phyloP scores from a whole-genome alignment of 2,888 invertebrate species.

The Amphipoea oculea region DNA sequence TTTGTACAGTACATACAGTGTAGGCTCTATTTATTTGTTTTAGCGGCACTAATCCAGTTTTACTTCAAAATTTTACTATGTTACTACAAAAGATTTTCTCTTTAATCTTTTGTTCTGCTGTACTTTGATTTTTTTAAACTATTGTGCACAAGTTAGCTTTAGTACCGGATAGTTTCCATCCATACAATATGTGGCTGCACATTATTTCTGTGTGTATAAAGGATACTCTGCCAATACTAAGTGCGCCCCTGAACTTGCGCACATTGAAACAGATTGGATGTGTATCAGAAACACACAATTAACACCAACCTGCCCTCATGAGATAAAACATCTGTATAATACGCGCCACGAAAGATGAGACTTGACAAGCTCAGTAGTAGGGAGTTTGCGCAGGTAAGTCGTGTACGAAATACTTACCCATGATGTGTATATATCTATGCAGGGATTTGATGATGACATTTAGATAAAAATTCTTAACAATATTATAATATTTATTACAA shows the following conservation, averaged over 20 bases:
- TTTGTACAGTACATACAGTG: neutral
- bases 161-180: neutral
- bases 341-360: no score
- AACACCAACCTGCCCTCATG: neutral
- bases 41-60: neutral
- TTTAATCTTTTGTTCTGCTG: no score
- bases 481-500: no score
- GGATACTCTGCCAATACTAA: no score
- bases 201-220: neutral
- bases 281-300: neutral
- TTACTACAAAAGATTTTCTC: neutral
- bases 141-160: neutral
- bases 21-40: neutral
- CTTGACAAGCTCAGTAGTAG: no score
- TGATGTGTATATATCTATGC: no score
- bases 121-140: neutral
- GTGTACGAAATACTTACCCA: no score
- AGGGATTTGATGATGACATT: no score
- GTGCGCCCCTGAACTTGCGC: neutral
- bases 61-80: neutral
- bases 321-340: neutral
- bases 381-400: no score
- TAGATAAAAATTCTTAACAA: no score
- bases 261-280: neutral
- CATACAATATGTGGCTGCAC: neutral